A percentile compares a stretch with the other conserved stretches of the same genome.
Evolutionary conservation across 2,797 vertebrate genomes (phyloP).

Genomic region (Coregonus ussuriensis): DNA sequence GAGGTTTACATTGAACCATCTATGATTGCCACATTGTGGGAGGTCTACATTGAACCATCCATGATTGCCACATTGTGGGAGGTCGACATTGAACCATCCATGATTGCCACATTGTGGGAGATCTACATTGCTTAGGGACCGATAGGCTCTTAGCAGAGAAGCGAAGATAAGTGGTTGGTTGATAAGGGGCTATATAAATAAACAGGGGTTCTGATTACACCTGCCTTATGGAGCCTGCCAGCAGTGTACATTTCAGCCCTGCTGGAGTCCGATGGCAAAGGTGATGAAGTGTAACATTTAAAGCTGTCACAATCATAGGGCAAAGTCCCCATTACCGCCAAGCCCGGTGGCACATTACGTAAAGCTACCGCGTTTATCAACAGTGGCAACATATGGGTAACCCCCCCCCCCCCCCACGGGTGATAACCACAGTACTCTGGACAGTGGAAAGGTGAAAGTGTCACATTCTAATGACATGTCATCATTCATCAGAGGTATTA

Average conservation of each 20-base stretch:
- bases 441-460: conserved; percentile 39
- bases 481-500: conserved; percentile 34
- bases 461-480: conserved; percentile 29
- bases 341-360: conserved; percentile 63
- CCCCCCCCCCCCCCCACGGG: conserved; percentile 1
- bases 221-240: conserved; percentile 55
- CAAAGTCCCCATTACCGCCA: conserved; percentile 50
- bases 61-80: conserved; percentile 41
- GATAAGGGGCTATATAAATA: conserved; percentile 64
- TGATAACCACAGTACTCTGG: conserved; percentile 44
- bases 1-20: conserved; percentile 48
- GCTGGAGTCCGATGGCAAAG: conserved; percentile 52
- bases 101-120: conserved; percentile 41
- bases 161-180: conserved; percentile 68
- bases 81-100: conserved; percentile 43
- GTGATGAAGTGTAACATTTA: conserved; percentile 72
- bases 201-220: conserved; percentile 65
- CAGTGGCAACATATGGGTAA: conserved; percentile 62
- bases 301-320: conserved; percentile 66
- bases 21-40: too few species aligned
- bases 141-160: conserved; percentile 34
- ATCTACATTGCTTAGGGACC: conserved; percentile 52
- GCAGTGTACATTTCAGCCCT: conserved; percentile 51
- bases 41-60: neutral
- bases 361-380: conserved; percentile 64